Evolutionary conservation across 2,888 invertebrate genomes (phyloP).

Genomic region (Leptura quadrifasciata): DNA sequence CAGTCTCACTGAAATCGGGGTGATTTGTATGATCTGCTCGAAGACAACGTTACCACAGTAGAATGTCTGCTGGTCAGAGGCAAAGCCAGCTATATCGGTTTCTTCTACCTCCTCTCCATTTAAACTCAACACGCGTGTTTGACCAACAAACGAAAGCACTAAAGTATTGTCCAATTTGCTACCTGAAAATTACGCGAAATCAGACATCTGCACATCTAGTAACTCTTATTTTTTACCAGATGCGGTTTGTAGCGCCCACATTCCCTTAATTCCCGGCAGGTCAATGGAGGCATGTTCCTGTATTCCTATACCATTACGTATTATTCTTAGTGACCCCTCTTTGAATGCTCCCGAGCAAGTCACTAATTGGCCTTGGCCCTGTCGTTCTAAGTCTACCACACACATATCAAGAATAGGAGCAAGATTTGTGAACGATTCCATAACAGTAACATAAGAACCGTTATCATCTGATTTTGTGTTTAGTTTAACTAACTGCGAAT

Average conservation of each 20-base stretch:
- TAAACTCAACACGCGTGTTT: slow-evolving; percentile 92
- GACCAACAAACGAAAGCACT: slow-evolving; percentile 97
- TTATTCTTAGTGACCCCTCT: slow-evolving; percentile 97
- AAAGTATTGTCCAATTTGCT: slow-evolving; percentile 86
- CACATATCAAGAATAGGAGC: slow-evolving; percentile 99
- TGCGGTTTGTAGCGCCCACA: slow-evolving; percentile 94
- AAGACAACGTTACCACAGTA: slow-evolving; percentile 93
- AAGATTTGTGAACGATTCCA: slow-evolving; percentile 98
- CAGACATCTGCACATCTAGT: background rate
- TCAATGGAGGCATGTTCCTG: slow-evolving; percentile 99
- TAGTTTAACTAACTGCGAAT: slow-evolving; percentile 95
- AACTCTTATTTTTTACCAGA: slow-evolving; percentile 71
- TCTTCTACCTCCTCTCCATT: slow-evolving; percentile 99
- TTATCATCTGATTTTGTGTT: slow-evolving; percentile 89
- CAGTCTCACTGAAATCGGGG: slow-evolving; percentile 83
- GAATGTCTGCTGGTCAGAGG: slow-evolving; percentile 94
- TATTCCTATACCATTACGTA: slow-evolving; percentile 98
- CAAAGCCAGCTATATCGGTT: slow-evolving; percentile 94
- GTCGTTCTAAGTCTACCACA: slow-evolving; percentile 96
- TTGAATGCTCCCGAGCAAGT: slow-evolving; percentile 98
- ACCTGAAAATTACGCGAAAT: slow-evolving; percentile 52
- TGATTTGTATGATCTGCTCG: slow-evolving; percentile 82
- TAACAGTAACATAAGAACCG: slow-evolving; percentile 92
- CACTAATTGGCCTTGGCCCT: slow-evolving; percentile 98
- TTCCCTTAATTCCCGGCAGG: slow-evolving; percentile 96